Evolutionary conservation across 2,888 invertebrate genomes (phyloP).

Genomic region (Cantharis rustica): DNA sequence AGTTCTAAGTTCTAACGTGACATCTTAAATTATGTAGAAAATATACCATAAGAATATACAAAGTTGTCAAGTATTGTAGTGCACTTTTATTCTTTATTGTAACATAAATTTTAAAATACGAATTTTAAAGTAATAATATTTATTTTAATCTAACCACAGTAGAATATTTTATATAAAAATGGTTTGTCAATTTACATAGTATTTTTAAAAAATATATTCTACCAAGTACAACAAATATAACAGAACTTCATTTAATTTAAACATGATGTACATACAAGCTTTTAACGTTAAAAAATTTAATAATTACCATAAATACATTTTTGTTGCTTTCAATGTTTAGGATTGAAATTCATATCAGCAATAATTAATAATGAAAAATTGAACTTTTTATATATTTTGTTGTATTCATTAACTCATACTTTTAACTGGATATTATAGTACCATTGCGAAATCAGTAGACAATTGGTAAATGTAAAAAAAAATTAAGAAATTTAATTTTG

Average conservation of each 20-base stretch:
- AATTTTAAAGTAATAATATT: neutral
- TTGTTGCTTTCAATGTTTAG: neutral
- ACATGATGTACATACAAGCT: neutral
- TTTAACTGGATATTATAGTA: no score
- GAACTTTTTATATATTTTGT: neutral
- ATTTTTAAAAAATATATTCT: no score
- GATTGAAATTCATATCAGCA: no score
- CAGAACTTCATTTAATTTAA: neutral
- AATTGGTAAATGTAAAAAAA: no score
- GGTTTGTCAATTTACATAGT: neutral
- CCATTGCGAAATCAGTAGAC: no score
- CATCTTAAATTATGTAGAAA: no score
- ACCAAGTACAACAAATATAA: no score
- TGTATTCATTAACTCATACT: no score
- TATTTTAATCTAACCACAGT: neutral
- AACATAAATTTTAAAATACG: neutral
- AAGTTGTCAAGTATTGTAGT: neutral
- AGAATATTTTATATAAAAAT: neutral
- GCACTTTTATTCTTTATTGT: neutral
- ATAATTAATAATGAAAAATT: neutral
- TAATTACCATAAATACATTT: neutral
- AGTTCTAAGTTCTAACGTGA: no score
- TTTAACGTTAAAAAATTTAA: neutral
- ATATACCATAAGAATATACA: no score
- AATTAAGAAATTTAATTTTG: no score